Evolutionary conservation across 1,140 invertebrate genomes (phyloP).

Genomic region (Doryteuthis pealeii): DNA sequence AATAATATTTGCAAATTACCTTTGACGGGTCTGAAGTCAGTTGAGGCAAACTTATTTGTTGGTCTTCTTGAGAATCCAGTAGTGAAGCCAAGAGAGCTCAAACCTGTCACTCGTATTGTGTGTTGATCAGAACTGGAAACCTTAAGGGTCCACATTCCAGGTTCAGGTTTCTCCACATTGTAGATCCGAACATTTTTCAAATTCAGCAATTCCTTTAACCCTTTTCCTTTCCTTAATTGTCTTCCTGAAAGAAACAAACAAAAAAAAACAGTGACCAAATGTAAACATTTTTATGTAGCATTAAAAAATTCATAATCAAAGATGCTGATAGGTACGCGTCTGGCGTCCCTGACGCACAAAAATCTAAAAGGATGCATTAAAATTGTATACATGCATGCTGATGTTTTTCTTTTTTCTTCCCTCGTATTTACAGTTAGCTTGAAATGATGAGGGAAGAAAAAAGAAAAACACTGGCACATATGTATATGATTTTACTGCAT

Average conservation of each 20-base stretch:
- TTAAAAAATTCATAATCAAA: too few relatives aligned
- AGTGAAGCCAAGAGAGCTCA: slow-evolving; percentile 68
- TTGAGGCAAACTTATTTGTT: slow-evolving; percentile 63
- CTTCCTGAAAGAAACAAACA: slow-evolving; percentile 30
- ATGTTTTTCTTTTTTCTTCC: too few relatives aligned
- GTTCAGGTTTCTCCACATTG: slow-evolving; percentile 68
- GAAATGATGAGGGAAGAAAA: too few relatives aligned
- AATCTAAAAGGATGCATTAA: too few relatives aligned
- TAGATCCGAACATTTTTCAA: slow-evolving; percentile 69
- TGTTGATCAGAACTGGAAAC: slow-evolving; percentile 68
- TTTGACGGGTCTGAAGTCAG: slow-evolving; percentile 66
- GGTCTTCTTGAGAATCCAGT: slow-evolving; percentile 70
- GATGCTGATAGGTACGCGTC: too few relatives aligned
- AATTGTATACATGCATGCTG: too few relatives aligned
- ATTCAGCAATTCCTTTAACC: slow-evolving; percentile 64
- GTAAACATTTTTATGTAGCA: too few relatives aligned
- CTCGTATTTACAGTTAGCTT: too few relatives aligned
- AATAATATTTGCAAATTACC: slow-evolving; percentile 63
- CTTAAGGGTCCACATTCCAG: slow-evolving; percentile 68
- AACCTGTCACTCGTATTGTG: slow-evolving; percentile 69
- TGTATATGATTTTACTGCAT: too few relatives aligned
- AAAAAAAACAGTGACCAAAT: too few relatives aligned
- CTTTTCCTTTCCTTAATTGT: slow-evolving; percentile 47
- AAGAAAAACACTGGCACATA: too few relatives aligned
- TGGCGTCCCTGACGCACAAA: too few relatives aligned